phyloP scores from a whole-genome alignment of 2,113 vertebrate genomes.

The Haemorhous mexicanus region DNA sequence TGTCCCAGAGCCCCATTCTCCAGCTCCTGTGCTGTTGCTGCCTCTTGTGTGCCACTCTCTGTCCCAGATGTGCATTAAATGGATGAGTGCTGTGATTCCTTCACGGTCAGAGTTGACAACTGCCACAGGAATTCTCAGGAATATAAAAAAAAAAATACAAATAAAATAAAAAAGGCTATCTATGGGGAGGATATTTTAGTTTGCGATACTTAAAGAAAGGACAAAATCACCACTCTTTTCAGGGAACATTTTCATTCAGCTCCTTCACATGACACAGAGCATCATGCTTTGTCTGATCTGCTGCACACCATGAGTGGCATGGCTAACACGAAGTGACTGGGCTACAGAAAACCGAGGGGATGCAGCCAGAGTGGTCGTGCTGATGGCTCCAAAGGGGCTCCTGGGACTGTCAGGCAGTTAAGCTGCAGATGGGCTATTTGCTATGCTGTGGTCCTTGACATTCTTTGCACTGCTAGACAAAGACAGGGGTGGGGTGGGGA shows the following conservation, averaged over 20 bases:
- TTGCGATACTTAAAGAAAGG: neutral
- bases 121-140: neutral
- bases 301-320: neutral
- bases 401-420: conserved; percentile 1
- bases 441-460: neutral
- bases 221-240: neutral
- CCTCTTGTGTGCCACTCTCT: neutral
- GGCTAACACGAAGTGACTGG: conserved; percentile 3
- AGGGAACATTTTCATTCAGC: neutral
- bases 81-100: neutral
- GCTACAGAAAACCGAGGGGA: neutral
- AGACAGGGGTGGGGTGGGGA: neutral
- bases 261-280: neutral
- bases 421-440: neutral
- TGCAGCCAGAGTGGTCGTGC: neutral
- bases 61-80: neutral
- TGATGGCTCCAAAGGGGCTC: neutral
- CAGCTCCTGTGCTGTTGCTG: neutral
- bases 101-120: neutral
- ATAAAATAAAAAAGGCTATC: neutral
- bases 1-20: neutral
- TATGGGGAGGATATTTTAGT: neutral
- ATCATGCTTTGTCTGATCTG: neutral
- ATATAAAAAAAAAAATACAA: rapidly evolving
- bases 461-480: neutral